Evolutionary conservation across 1,140 invertebrate genomes (phyloP).

Genomic region (Zaprionus africanus): DNA sequence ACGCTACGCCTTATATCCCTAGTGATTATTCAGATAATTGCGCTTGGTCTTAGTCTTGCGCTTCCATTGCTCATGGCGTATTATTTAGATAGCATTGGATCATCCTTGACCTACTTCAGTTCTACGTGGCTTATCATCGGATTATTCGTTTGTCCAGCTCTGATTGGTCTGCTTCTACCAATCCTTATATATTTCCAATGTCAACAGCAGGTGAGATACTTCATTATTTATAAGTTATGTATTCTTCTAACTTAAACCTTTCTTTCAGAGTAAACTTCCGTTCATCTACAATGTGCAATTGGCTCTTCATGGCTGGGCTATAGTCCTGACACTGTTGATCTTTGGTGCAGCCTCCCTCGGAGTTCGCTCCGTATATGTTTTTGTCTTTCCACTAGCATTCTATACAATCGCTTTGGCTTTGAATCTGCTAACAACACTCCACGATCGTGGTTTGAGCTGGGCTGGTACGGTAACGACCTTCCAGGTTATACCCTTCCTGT

Average conservation of each 20-base stretch:
- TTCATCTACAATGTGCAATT: slow-evolving; percentile 46
- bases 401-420: slow-evolving; percentile 42
- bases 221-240: no score
- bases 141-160: slow-evolving; percentile 86
- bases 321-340: slow-evolving; percentile 31
- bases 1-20: slow-evolving; percentile 30
- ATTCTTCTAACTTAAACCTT: slow-evolving; percentile 7
- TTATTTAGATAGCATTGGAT: slow-evolving; percentile 59
- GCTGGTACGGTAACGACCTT: slow-evolving; percentile 85
- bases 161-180: slow-evolving; percentile 76
- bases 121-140: slow-evolving; percentile 87
- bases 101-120: slow-evolving; percentile 88
- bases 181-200: slow-evolving; percentile 17
- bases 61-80: slow-evolving; percentile 85
- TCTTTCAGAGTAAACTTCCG: slow-evolving; percentile 43
- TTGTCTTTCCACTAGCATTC: slow-evolving; percentile 51
- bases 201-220: slow-evolving; percentile 14
- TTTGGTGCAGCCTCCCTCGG: slow-evolving; percentile 27
- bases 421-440: slow-evolving; percentile 47
- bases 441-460: slow-evolving; percentile 86
- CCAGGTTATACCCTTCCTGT: slow-evolving; percentile 79
- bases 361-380: slow-evolving; percentile 47
- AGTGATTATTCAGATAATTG: slow-evolving; percentile 77
- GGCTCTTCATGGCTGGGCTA: slow-evolving; percentile 44
- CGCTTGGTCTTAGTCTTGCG: slow-evolving; percentile 87